These are phyloP conservation scores for Tenodera sinensis DNA, from an alignment of 2,888 invertebrate genomes.

Conservation along the genomic window DNA sequence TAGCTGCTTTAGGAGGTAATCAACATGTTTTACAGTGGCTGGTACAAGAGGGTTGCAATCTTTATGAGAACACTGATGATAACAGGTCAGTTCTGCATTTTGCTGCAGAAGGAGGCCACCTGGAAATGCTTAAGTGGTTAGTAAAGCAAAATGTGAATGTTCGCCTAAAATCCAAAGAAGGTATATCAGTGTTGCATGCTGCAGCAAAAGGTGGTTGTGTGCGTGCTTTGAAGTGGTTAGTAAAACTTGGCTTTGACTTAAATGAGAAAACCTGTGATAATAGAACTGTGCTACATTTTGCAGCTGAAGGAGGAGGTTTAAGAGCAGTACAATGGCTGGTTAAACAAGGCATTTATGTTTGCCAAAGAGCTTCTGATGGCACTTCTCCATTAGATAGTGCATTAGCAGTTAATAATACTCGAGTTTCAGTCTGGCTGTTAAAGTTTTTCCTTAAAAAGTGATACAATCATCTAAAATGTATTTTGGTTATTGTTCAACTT, in stretches of 20 bases:
- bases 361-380: not conserved
- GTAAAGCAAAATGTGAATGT: not conserved
- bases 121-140: not conserved
- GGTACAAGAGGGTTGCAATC: not conserved
- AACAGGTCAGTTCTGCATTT: not conserved
- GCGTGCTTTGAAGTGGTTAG: not conserved
- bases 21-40: not conserved
- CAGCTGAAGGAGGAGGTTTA: not conserved
- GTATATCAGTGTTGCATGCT: not conserved
- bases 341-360: not conserved
- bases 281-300: not conserved
- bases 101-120: not conserved
- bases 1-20: not conserved
- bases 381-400: not conserved
- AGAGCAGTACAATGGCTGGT: not conserved
- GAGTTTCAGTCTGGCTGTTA: not conserved
- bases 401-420: not conserved
- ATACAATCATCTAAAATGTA: too few relatives aligned
- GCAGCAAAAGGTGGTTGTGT: not conserved
- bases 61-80: not conserved
- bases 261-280: not conserved
- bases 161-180: not conserved
- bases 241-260: not conserved
- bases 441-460: too few relatives aligned
- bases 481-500: too few relatives aligned